Evolutionary conservation across 1,140 invertebrate genomes (phyloP), one percentile per base, ranked within the genome.

Genomic region (Drosophila lowei): DNA sequence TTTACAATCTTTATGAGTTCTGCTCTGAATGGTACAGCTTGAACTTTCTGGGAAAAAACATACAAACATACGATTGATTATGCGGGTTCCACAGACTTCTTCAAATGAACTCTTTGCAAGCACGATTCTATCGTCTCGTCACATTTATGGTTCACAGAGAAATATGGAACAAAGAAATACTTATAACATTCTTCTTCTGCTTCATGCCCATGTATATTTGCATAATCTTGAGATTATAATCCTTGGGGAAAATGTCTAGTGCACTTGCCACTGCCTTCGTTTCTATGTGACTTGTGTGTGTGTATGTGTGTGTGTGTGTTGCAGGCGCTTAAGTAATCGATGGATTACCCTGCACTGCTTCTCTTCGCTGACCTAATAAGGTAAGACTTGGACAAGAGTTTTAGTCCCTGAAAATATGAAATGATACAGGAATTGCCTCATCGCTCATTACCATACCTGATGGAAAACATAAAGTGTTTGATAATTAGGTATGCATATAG

Each of bases 201-300:
- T 55, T 48, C 48, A 18, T 18, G 18, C 65, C 63, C 68, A 72
- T 58, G 57, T 49, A 61, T 62, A 72, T 72, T 72, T 77, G 58
- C 70, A 78, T 76, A 80, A 80, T 73, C 63, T 57, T 54, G 54
- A 68, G 73, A 68, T 64, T 73, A 67, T 81, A 77, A 60, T 66
- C 72, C 77, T 72, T 49, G 59, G 41, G 21, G 25, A 59, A 68
- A 73, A 53, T 54, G 58, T 47, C 25, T 50, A 23, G 48, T 46
- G 64, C 64, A 70, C 53, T 38, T 38, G 34, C 34, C 34, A 38
- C 34, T 38, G 34, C 34, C 34, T 38, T 38, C 34, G 34, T 38
- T 38, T 13, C 34, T 38, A 38, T 38, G 11, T 38, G 11, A 13
- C 11, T 38, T 13, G 9, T 34, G 8, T 9, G 30, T 34, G 64